A percentile compares a stretch with the other conserved stretches of the same genome.
Conservation (phyloP, 2,113 vertebrate species). For the Rhinogobius similis region DNA sequence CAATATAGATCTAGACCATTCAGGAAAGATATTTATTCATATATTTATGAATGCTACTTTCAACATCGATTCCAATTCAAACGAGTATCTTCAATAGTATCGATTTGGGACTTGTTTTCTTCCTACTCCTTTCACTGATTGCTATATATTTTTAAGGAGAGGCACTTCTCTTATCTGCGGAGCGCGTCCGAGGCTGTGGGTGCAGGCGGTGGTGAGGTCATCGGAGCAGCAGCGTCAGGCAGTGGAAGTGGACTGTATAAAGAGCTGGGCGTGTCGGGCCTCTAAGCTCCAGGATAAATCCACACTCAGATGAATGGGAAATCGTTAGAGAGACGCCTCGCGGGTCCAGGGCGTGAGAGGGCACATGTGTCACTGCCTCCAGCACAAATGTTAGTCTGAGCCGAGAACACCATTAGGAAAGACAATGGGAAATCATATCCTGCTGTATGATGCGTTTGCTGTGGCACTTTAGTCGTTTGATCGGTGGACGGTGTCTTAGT, state of each 20-base stretch:
- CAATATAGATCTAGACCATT: too few relatives aligned
- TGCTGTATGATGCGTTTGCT: neutral
- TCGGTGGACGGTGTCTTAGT: too few relatives aligned
- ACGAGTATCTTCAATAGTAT: neutral
- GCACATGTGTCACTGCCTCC: conserved; percentile 17
- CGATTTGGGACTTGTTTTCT: neutral
- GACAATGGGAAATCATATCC: neutral
- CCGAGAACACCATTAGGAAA: neutral
- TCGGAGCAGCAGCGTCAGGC: neutral
- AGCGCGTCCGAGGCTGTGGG: neutral
- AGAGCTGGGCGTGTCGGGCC: neutral
- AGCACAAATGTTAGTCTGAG: neutral
- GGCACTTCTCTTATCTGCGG: neutral
- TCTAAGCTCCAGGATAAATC: conserved; percentile 28
- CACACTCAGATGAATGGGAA: conserved; percentile 27
- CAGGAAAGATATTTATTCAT: too few relatives aligned
- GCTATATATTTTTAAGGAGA: neutral
- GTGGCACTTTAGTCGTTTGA: too few relatives aligned
- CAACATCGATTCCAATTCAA: too few relatives aligned
- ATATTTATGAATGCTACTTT: too few relatives aligned
- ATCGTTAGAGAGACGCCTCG: conserved; percentile 31
- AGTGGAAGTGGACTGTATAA: neutral
- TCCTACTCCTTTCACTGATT: neutral
- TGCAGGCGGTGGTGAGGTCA: too few relatives aligned
- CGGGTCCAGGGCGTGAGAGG: conserved; percentile 16